These are phyloP conservation scores for Numenius phaeopus DNA, from an alignment of 2,797 vertebrate genomes.

Conservation along the genomic window DNA sequence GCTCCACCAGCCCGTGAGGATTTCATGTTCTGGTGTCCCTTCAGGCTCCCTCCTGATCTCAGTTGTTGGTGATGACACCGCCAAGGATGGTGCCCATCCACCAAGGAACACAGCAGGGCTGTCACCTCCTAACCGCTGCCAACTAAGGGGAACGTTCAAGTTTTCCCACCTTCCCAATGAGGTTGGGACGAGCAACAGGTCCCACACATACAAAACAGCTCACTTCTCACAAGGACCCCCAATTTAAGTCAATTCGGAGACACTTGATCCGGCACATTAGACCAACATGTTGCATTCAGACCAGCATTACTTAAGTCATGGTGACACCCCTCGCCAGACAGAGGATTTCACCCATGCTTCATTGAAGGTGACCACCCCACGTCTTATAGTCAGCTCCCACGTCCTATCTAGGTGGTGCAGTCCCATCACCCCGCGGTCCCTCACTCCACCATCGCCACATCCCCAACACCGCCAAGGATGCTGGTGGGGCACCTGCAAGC, in stretches of 20 bases:
- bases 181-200: not conserved
- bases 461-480: not conserved
- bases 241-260: rapidly evolving
- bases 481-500: not conserved
- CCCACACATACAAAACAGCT: rapidly evolving
- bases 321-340: not conserved
- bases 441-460: rapidly evolving
- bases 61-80: rapidly evolving
- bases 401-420: no score
- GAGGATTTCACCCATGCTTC: not conserved
- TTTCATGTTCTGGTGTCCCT: not conserved
- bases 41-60: not conserved
- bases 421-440: not conserved
- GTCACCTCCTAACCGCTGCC: not conserved
- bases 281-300: rapidly evolving
- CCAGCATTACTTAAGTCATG: rapidly evolving
- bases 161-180: not conserved
- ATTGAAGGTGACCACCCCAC: not conserved
- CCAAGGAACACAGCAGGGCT: not conserved
- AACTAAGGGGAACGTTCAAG: not conserved
- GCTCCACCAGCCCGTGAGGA: not conserved
- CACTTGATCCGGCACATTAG: not conserved
- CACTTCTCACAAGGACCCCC: rapidly evolving
- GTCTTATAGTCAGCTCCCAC: not conserved
- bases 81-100: not conserved